phyloP scores from a whole-genome alignment of 2,113 vertebrate genomes.

The Peromyscus maniculatus region DNA sequence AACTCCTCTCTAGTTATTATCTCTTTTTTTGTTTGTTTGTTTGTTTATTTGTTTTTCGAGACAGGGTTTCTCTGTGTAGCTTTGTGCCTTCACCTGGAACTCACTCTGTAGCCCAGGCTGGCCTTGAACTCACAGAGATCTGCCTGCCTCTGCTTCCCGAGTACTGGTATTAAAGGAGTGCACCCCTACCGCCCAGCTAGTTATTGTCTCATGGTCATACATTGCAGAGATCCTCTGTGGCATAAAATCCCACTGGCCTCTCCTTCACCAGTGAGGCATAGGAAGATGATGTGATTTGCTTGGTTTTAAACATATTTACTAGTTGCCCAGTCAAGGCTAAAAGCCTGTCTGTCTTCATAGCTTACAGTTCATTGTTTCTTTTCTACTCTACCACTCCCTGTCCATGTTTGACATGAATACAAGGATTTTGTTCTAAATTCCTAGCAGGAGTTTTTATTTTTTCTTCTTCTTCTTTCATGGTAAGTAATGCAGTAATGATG shows the following conservation, averaged over 20 bases:
- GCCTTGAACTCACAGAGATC: too few relatives aligned
- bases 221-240: neutral
- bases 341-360: neutral
- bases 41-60: too few relatives aligned
- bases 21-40: too few relatives aligned
- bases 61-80: too few relatives aligned
- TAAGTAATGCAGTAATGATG: neutral
- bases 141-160: too few relatives aligned
- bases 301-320: constrained; percentile 15
- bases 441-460: neutral
- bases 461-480: neutral
- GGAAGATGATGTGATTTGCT: neutral
- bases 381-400: neutral
- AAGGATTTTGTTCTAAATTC: neutral
- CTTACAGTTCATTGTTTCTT: neutral
- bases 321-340: constrained; percentile 1
- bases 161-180: too few relatives aligned
- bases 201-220: neutral
- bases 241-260: neutral
- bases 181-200: too few relatives aligned
- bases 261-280: neutral
- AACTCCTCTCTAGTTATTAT: neutral
- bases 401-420: neutral
- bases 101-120: too few relatives aligned
- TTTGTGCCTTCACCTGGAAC: too few relatives aligned